Evolutionary conservation across 2,888 invertebrate genomes (phyloP).

Genomic region (Epinotia brunnichana): DNA sequence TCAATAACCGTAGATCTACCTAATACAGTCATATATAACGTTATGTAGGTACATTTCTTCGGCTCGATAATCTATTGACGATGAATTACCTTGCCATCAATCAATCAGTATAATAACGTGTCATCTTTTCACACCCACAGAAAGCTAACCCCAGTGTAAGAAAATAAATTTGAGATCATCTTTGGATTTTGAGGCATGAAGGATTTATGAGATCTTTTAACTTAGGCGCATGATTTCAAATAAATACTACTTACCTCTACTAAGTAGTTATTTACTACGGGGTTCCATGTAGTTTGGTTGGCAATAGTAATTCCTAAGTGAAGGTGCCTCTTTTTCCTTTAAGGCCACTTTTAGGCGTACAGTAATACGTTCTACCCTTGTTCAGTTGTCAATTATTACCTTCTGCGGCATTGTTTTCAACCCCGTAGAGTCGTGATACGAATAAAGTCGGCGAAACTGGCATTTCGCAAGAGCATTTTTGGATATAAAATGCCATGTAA

Average conservation of each 20-base stretch:
- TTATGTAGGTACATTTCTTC: background rate
- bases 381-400: slow-evolving; percentile 74
- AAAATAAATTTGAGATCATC: slow-evolving; percentile 36
- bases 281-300: background rate
- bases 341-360: slow-evolving; percentile 39
- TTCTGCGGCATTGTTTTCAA: slow-evolving; percentile 23
- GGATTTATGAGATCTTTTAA: slow-evolving; percentile 27
- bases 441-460: slow-evolving; percentile 2
- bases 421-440: slow-evolving; percentile 11
- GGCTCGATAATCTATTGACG: background rate
- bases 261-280: background rate
- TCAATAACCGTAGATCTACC: slow-evolving; percentile 5
- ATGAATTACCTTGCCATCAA: slow-evolving; percentile 35
- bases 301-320: slow-evolving; percentile 17
- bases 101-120: slow-evolving; percentile 43
- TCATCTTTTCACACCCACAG: slow-evolving; percentile 33
- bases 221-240: background rate
- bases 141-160: slow-evolving; percentile 30
- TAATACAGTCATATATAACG: background rate
- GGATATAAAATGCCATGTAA: background rate
- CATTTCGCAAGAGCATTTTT: background rate
- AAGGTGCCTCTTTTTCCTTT: slow-evolving; percentile 4
- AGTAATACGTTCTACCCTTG: slow-evolving; percentile 64
- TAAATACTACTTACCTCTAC: background rate
- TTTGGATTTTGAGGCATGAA: slow-evolving; percentile 25